Percentiles rank a stretch among this genome's conserved stretches.
Evolutionary conservation across 2,888 invertebrate genomes (phyloP).

Genomic region (Oligia fasciuncula): DNA sequence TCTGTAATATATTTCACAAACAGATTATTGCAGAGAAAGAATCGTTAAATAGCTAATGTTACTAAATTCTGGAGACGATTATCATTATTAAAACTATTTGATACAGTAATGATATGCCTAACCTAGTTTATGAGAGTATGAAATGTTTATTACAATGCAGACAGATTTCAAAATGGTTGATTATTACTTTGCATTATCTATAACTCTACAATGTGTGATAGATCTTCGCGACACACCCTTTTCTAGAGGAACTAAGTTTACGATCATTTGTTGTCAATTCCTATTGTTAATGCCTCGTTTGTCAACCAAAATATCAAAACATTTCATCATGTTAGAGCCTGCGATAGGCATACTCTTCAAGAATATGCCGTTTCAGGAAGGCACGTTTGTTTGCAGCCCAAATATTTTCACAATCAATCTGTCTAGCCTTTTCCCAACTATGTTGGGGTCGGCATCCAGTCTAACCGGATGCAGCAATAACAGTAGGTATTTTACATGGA

Average conservation of each 20-base stretch:
- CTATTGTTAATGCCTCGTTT: slow-evolving; percentile 1
- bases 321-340: background rate
- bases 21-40: slow-evolving; percentile 32
- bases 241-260: slow-evolving; percentile 6
- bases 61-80: slow-evolving; percentile 35
- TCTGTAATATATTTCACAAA: slow-evolving; percentile 45
- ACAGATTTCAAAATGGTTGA: slow-evolving; percentile 44
- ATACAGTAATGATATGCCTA: slow-evolving; percentile 21
- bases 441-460: no score
- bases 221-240: slow-evolving; percentile 34
- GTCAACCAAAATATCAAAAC: slow-evolving; percentile 22
- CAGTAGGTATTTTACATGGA: no score
- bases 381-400: background rate
- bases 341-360: background rate
- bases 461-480: no score
- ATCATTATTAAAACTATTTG: slow-evolving; percentile 44
- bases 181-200: slow-evolving; percentile 35
- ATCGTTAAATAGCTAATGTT: slow-evolving; percentile 18
- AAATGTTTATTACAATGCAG: slow-evolving; percentile 23
- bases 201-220: slow-evolving; percentile 22
- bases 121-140: slow-evolving; percentile 25
- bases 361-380: background rate
- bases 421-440: no score
- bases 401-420: background rate
- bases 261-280: slow-evolving; percentile 41